Evolutionary conservation across 2,888 invertebrate species (phyloP).

Genomic region (Drosophila conformis): DNA sequence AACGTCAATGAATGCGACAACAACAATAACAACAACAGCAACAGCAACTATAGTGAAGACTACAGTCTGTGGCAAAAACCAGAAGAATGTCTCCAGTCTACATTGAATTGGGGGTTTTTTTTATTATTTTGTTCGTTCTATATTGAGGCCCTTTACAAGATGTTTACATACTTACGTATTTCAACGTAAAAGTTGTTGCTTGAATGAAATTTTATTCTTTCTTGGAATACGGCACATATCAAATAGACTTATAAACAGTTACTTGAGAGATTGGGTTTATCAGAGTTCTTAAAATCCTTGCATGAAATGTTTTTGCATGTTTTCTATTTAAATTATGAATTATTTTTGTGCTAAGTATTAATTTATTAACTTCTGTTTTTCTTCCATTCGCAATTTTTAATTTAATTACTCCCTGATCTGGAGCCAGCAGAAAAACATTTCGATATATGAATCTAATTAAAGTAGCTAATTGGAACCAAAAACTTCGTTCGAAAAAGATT

Average conservation of each 20-base stretch:
- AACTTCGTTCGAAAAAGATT: neutral
- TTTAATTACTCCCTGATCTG: too few relatives aligned
- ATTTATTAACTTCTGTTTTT: neutral
- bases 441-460: neutral
- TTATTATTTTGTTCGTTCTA: slow-evolving; percentile 14
- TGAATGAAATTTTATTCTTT: neutral
- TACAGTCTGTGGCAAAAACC: slow-evolving; percentile 29
- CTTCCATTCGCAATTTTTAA: too few relatives aligned
- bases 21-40: slow-evolving; percentile 17
- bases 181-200: slow-evolving; percentile 12
- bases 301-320: neutral
- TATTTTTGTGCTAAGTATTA: neutral
- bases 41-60: slow-evolving; percentile 16
- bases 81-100: slow-evolving; percentile 29
- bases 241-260: neutral
- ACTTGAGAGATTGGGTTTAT: neutral
- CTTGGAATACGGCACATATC: neutral
- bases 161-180: slow-evolving; percentile 8
- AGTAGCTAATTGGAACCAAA: neutral
- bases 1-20: slow-evolving; percentile 56
- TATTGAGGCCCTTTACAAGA: slow-evolving; percentile 20
- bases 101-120: slow-evolving; percentile 39
- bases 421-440: too few relatives aligned
- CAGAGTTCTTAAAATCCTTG: neutral
- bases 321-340: neutral